phyloP scores from a whole-genome alignment of 1,140 invertebrate species.

The Thaumatotibia leucotreta region DNA sequence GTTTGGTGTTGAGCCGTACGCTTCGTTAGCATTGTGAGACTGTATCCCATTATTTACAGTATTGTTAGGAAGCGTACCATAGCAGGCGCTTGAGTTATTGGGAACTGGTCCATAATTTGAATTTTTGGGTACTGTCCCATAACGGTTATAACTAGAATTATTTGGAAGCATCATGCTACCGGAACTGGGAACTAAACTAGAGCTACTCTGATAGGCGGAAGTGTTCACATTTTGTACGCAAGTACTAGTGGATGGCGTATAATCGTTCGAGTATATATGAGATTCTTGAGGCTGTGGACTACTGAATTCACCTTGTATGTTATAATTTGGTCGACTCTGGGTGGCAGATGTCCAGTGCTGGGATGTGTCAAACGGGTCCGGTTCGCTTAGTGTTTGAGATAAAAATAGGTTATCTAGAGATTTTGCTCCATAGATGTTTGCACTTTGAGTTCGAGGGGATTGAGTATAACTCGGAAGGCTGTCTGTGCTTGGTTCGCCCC shows the following conservation, averaged over 20 bases:
- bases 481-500: constrained; percentile 59
- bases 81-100: background rate
- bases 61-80: background rate
- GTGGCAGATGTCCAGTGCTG: constrained; percentile 32
- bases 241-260: constrained; percentile 20
- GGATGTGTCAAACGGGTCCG: constrained; percentile 56
- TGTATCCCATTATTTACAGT: background rate
- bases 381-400: constrained; percentile 18
- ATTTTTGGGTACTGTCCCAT: background rate
- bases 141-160: constrained; percentile 14
- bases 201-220: constrained; percentile 24
- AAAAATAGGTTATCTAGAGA: constrained; percentile 50
- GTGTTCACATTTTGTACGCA: constrained; percentile 15
- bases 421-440: constrained; percentile 58
- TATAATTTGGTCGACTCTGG: constrained; percentile 35
- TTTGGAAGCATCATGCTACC: constrained; percentile 16
- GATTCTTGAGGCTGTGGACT: constrained; percentile 40
- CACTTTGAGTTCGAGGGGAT: constrained; percentile 29
- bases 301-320: constrained; percentile 32
- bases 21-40: background rate
- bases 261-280: constrained; percentile 46
- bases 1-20: constrained; percentile 33
- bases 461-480: constrained; percentile 45
- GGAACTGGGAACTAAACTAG: constrained; percentile 18
- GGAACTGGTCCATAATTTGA: background rate